Conservation (phyloP, 2,113 vertebrate genomes). For the Cnemophilus loriae region DNA sequence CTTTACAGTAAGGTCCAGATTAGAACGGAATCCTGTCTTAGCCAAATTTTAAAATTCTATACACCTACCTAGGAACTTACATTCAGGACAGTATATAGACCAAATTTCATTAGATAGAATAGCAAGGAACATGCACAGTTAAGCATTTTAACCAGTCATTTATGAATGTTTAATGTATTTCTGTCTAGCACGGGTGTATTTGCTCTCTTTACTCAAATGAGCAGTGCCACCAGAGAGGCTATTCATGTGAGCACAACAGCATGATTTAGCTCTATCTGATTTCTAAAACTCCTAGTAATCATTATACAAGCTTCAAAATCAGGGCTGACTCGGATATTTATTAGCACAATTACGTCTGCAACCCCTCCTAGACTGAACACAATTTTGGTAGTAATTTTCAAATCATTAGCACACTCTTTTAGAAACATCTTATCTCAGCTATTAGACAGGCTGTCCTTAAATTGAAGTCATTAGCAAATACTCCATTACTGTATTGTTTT, state of each 20-base stretch:
- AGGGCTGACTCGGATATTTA: conserved; percentile 17
- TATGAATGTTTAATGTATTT: not conserved
- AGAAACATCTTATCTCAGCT: conserved; percentile 35
- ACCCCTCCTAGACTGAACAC: not conserved
- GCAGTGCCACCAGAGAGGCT: not conserved
- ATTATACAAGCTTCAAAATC: conserved; percentile 2
- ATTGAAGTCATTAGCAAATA: conserved; percentile 42
- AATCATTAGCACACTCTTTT: conserved; percentile 33
- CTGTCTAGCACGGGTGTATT: not conserved
- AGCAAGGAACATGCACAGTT: not conserved
- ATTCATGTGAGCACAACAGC: not conserved
- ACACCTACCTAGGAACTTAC: not conserved
- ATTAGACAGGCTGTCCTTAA: conserved; percentile 31
- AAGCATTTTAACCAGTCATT: not conserved
- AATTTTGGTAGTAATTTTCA: conserved; percentile 52
- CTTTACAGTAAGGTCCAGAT: not conserved
- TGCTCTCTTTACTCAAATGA: not conserved
- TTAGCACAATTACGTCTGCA: conserved; percentile 24
- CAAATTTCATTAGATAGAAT: not conserved
- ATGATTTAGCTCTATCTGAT: not conserved
- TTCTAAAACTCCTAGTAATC: not conserved
- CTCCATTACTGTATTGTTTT: conserved; percentile 38
- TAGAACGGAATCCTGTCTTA: not conserved
- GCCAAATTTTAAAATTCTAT: not conserved
- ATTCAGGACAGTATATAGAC: not conserved